These are phyloP conservation scores for Coleophora deauratella DNA, from an alignment of 2,888 invertebrate genomes.

Conservation along the genomic window DNA sequence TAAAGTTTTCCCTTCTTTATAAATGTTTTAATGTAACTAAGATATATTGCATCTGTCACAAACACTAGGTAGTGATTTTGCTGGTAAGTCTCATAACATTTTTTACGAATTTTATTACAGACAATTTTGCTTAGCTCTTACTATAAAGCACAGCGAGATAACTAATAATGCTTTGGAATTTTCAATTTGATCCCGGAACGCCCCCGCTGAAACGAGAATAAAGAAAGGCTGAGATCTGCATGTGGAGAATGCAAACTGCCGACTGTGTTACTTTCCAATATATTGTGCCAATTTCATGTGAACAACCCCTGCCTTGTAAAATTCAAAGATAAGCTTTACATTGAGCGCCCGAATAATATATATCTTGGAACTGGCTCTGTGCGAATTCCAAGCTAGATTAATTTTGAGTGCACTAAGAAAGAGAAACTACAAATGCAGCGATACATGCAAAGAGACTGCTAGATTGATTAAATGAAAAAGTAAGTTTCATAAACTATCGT, in stretches of 20 bases:
- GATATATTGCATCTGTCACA: too few relatives aligned
- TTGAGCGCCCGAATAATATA: too few relatives aligned
- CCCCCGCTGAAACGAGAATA: slow-evolving; percentile 35
- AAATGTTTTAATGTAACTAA: too few relatives aligned
- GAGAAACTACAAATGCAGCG: slow-evolving; percentile 13
- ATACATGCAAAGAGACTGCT: too few relatives aligned
- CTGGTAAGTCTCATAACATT: too few relatives aligned
- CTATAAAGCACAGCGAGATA: too few relatives aligned
- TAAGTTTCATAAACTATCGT: slow-evolving; percentile 17
- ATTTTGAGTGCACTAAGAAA: slow-evolving; percentile 13
- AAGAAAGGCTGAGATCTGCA: slow-evolving; percentile 52
- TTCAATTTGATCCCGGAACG: slow-evolving; percentile 55
- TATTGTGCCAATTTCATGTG: slow-evolving; percentile 49
- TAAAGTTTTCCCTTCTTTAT: too few relatives aligned
- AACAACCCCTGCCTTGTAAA: slow-evolving; percentile 7
- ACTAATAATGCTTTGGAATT: slow-evolving; percentile 39
- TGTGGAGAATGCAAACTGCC: slow-evolving; percentile 30
- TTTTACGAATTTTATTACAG: too few relatives aligned
- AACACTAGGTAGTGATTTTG: too few relatives aligned
- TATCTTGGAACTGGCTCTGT: too few relatives aligned
- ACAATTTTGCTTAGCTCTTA: too few relatives aligned
- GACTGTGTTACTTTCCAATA: slow-evolving; percentile 43
- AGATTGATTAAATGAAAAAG: too few relatives aligned
- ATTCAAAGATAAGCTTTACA: not conserved
- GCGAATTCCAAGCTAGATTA: not conserved